These are phyloP conservation scores for Chymomyza costata DNA, from an alignment of 1,140 invertebrate species.

Conservation along the genomic window DNA sequence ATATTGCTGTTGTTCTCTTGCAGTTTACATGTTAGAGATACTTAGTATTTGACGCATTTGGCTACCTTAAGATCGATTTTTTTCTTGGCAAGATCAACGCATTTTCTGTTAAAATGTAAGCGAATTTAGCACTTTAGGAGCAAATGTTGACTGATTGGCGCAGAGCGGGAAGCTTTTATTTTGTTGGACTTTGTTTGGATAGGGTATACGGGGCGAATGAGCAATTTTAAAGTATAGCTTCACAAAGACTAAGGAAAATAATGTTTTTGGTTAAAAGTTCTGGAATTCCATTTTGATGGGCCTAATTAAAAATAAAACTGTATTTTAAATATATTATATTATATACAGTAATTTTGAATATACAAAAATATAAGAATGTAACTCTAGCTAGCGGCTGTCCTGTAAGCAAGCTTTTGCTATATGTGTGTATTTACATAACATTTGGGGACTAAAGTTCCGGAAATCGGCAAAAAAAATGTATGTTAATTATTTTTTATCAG, in stretches of 20 bases:
- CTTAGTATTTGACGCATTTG: conserved; percentile 18
- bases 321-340: conserved; percentile 12
- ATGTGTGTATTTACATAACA: too few relatives aligned
- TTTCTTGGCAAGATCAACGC: conserved; percentile 39
- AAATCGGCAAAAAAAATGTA: too few relatives aligned
- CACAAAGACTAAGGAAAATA: too few relatives aligned
- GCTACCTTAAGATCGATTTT: conserved; percentile 2
- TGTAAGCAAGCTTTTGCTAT: too few relatives aligned
- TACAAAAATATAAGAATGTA: conserved; percentile 47
- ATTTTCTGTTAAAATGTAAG: conserved; percentile 14
- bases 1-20: too few relatives aligned
- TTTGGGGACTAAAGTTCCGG: too few relatives aligned
- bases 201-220: conserved; percentile 46
- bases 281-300: conserved; percentile 1
- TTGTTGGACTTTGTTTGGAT: conserved; percentile 23
- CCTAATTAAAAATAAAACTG: neutral
- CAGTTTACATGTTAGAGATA: conserved; percentile 12
- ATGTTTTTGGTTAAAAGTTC: too few relatives aligned
- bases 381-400: too few relatives aligned
- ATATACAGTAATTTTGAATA: conserved; percentile 12
- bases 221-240: too few relatives aligned
- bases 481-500: too few relatives aligned
- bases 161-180: conserved; percentile 37
- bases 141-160: conserved; percentile 10
- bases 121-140: conserved; percentile 31